Evolutionary conservation across 2,888 invertebrate species (phyloP), one percentile per base, ranked within the genome.

Genomic region (Carcina quercana): DNA sequence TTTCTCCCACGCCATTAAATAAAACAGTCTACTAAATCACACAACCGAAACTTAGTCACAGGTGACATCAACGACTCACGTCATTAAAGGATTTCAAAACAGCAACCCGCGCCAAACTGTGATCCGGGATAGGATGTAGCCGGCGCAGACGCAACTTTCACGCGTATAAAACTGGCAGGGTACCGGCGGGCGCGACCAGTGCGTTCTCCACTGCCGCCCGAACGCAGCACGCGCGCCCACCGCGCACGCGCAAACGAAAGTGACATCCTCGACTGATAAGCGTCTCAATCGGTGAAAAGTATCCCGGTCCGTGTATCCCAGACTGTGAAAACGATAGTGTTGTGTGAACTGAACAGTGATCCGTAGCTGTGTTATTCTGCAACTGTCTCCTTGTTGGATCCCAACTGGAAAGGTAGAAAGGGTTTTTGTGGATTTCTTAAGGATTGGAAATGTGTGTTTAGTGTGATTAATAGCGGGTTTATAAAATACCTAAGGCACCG

Each of bases 351-450:
- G 69, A 78, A 79, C 80, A 75, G 82, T 80, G 80, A 71, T 65
- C 60, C 75, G 70, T 75, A 73, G 74, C 76, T 62, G 66, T 71
- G 79, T 76, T 78, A 75, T 76, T 79, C 72, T 73, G 78, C 74
- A 72, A 69, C 78, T 71, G 72, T 74, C 71, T 63, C 69, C 59
- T 41, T 42, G 48, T 56, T 63, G 62, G 69, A 67, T 58, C 63
- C 61, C 71, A 56, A 69, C 69, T 70, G 65, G 58, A 67, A 75
- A 80, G 79, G 79, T 79, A 75, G 62, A 47, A 43, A 7, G 43
- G 59, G 59, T 60, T 62, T 59, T 53, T 56, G 59, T 63, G 61
- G 49, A 45, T 48, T 55, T 44, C 43, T 40, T 50, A 35, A 31
- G 31, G 34, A 13, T 30, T n/a, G n/a, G 15, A 22, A 26, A 12